phyloP scores from a whole-genome alignment of 2,797 vertebrate species.

The Syngnathus rostellatus region DNA sequence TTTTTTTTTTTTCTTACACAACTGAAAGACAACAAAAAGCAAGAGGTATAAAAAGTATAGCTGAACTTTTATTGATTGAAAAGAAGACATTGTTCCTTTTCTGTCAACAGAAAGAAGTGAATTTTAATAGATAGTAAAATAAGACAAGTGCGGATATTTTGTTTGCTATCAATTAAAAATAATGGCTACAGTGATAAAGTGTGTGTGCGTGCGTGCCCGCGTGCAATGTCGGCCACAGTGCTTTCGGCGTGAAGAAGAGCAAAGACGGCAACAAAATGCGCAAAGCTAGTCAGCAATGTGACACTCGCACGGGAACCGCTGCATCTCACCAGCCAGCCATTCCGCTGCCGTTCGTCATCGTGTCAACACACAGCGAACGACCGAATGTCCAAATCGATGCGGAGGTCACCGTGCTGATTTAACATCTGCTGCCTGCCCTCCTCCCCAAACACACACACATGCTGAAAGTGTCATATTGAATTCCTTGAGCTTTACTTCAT shows the following conservation, averaged over 20 bases:
- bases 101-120: no score
- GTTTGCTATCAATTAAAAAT: neutral
- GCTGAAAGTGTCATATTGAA: constrained; percentile 2
- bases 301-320: no score
- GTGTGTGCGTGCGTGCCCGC: neutral
- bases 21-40: no score
- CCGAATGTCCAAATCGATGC: constrained; percentile 28
- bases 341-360: constrained; percentile 44
- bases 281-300: neutral
- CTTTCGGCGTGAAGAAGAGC: neutral
- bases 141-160: no score
- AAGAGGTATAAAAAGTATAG: no score
- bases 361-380: constrained; percentile 22
- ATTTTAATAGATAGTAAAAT: no score
- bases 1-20: no score
- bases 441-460: neutral
- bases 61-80: no score
- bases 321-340: constrained; percentile 13
- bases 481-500: neutral
- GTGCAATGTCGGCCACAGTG: neutral
- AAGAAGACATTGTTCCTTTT: no score
- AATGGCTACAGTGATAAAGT: neutral
- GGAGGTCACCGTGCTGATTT: constrained; percentile 24
- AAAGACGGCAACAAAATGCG: neutral
- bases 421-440: constrained; percentile 9